A percentile compares a stretch with the other conserved stretches of the same genome.
Evolutionary conservation across 2,888 invertebrate genomes (phyloP).

Genomic region (Hirtodrosophila histrioides): DNA sequence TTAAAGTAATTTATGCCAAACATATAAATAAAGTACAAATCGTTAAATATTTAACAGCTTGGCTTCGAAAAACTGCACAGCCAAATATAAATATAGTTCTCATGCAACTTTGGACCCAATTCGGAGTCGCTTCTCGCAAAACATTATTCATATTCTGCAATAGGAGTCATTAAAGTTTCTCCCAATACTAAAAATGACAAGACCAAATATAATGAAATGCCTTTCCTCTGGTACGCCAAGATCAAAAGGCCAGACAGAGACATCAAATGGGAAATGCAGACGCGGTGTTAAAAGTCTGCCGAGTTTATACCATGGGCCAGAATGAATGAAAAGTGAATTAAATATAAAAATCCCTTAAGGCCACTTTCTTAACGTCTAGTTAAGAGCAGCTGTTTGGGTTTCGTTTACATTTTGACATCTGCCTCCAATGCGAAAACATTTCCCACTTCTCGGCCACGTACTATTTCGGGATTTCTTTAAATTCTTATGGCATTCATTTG

Average conservation of each 20-base stretch:
- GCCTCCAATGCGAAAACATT: too few relatives aligned
- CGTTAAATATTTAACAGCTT: conserved; percentile 45
- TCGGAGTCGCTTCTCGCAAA: not conserved
- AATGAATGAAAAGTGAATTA: not conserved
- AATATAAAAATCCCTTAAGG: too few relatives aligned
- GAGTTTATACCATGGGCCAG: conserved; percentile 39
- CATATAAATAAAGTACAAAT: conserved; percentile 39
- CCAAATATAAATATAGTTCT: conserved; percentile 9
- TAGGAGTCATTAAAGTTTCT: conserved; percentile 40
- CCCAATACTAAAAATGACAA: conserved; percentile 30
- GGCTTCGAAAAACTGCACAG: not conserved
- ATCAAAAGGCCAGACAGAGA: conserved; percentile 65
- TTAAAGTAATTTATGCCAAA: conserved; percentile 65
- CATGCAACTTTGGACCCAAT: conserved; percentile 9
- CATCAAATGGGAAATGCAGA: conserved; percentile 55
- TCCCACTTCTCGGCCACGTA: too few relatives aligned
- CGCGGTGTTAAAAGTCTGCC: conserved; percentile 33
- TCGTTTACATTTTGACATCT: too few relatives aligned
- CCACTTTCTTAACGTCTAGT: too few relatives aligned
- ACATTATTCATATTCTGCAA: conserved; percentile 28
- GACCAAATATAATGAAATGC: conserved; percentile 16
- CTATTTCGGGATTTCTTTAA: too few relatives aligned
- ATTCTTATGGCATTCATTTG: too few relatives aligned
- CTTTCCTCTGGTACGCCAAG: conserved; percentile 31
- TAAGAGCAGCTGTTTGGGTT: too few relatives aligned